Evolutionary conservation across 1,140 invertebrate genomes (phyloP).

Genomic region (Archegozetes longisetosus): DNA sequence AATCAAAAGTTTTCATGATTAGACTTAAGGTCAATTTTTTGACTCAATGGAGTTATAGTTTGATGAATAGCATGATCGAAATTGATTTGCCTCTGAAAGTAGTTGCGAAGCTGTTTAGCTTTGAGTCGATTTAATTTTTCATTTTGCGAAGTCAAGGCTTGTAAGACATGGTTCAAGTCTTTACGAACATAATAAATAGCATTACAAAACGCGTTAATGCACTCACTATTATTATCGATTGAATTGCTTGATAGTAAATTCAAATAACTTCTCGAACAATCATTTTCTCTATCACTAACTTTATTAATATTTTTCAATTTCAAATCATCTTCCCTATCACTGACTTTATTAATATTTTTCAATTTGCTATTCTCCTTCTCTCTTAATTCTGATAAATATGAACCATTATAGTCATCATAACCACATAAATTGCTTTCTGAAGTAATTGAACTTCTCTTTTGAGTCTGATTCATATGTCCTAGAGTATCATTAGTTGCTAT

Average conservation of each 20-base stretch:
- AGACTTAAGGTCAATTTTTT: too few relatives aligned
- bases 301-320: neutral
- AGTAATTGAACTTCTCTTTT: too few relatives aligned
- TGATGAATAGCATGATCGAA: conserved; percentile 1
- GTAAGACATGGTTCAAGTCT: conserved; percentile 5
- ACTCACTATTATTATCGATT: neutral
- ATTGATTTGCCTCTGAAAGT: conserved; percentile 17
- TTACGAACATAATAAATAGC: neutral
- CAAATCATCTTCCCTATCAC: neutral
- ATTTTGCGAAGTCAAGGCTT: conserved; percentile 10
- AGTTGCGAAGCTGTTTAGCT: conserved; percentile 9
- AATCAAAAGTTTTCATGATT: too few relatives aligned
- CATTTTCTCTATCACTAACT: neutral
- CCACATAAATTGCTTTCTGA: neutral
- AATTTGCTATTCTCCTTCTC: neutral
- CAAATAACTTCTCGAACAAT: neutral
- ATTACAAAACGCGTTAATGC: neutral
- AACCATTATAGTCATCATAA: neutral
- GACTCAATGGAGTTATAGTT: too few relatives aligned
- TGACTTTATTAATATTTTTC: neutral
- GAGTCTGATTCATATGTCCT: too few relatives aligned
- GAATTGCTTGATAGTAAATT: neutral
- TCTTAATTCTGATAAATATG: neutral
- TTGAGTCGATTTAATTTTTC: conserved; percentile 14
- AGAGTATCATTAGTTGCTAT: too few relatives aligned